Base-by-base conservation (phyloP, 2,113 vertebrate species). In the Patagioenas fasciata region DNA sequence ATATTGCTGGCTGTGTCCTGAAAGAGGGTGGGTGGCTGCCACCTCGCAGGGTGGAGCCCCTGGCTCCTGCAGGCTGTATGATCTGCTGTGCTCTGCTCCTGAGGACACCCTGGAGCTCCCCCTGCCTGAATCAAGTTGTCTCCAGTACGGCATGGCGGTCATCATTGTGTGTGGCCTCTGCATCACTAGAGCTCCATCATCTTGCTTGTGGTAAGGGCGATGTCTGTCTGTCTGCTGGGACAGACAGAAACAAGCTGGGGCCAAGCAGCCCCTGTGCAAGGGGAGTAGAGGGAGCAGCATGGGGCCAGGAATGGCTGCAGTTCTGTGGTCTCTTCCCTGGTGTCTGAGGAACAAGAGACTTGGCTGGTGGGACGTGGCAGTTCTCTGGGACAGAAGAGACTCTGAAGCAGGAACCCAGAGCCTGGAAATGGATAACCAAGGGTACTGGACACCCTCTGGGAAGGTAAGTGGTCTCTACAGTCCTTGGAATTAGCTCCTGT, bases 361-460 rank as follows among this genome's bases (percentile, higher is more conserved):
- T 2, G 25, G 80, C 29, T 61, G 85, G 79, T 21, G 25, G 24
- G 16, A 31, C 2, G 20, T 72, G 82, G 47, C 28, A 1, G 77
- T 38, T 11, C 51, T 95, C 11, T 42, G 83, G 83, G 26, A 85
- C 31, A 73, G n/a, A 11, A 66, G 40, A 50, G 88, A 95, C 11
- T 54, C n/a, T 16, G 95, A 95, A 72, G 38, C 4, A 2, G 87
- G 88, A 14, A 70, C 51, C 5, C 96, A 97, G 51, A 88, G 73
- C 0, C 42, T 98, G 42, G 96, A 98, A 70, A 91, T 97, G 95
- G 83, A 96, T 28, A 96, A 94, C 58, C 61, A 26, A 34, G 93
- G 51, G 1, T 94, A 93, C 61, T 58, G 70, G 77, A 13, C 36
- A 9, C 24, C 61, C 8, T 58, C 89, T 50, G 91, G 85, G 21